These are phyloP conservation scores for Falco biarmicus DNA, from an alignment of 2,797 vertebrate genomes.

Conservation along the genomic window DNA sequence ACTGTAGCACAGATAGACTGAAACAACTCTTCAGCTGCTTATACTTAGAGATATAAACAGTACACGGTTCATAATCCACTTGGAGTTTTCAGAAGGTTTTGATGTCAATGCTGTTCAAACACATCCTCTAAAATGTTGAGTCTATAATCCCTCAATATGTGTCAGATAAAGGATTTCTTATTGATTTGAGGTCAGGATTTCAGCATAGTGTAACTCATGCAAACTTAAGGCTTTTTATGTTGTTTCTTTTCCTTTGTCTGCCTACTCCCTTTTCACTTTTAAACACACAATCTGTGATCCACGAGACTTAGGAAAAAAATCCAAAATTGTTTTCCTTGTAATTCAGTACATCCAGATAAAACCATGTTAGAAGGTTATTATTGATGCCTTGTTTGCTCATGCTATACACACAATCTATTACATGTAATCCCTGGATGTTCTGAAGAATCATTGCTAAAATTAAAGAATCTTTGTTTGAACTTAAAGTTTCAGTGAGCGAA, in stretches of 20 bases:
- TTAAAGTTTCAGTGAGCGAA: not conserved
- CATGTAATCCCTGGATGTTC: conserved; percentile 28
- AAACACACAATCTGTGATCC: conserved; percentile 39
- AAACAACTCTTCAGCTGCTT: conserved; percentile 48
- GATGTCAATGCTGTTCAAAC: conserved; percentile 54
- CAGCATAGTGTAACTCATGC: conserved; percentile 38
- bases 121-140: conserved; percentile 34
- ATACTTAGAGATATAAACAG: conserved; percentile 54
- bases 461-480: conserved; percentile 42
- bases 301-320: conserved; percentile 47
- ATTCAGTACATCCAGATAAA: conserved; percentile 61
- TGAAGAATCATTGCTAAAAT: conserved; percentile 36
- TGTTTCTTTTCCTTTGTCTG: conserved; percentile 54
- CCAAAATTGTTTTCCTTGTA: conserved; percentile 50
- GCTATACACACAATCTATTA: not conserved
- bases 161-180: conserved; percentile 55
- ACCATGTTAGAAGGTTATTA: conserved; percentile 56
- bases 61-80: conserved; percentile 49
- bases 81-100: conserved; percentile 64
- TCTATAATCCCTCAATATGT: conserved; percentile 61
- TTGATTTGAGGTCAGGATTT: conserved; percentile 61
- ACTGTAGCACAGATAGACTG: not conserved
- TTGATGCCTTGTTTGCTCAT: conserved; percentile 54
- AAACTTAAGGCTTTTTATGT: conserved; percentile 58
- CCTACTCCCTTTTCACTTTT: conserved; percentile 21